Base-by-base conservation (phyloP, 2,888 invertebrate species). In the Drosophila fulvimacula region DNA sequence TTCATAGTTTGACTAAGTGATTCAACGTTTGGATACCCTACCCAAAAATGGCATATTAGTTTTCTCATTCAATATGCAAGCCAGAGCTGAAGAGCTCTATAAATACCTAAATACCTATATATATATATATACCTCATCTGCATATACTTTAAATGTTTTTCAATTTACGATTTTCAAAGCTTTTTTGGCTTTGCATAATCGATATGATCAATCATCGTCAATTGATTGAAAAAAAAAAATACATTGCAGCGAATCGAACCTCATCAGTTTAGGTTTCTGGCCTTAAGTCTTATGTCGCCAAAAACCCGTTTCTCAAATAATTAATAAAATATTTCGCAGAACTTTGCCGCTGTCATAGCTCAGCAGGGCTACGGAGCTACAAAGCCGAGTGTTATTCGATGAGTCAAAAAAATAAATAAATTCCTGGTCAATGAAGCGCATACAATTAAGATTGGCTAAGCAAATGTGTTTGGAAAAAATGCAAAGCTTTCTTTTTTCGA, bases 1-100 rank as follows among this genome's bases (percentile, higher is more conserved):
- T 30, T 55, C 32, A 51, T 48, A 42, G 57, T 56, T 78, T 67
- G 19, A n/a, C 36, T 27, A 42, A 61, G 46, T 74, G 74, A 73
- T 52, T 74, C 74, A 78, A 68, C 78, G 11, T 10, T 41, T 69
- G 24, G 49, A 36, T 34, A 53, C 60, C 30, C 30, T 55, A 1
- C 1, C 41, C 10, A 32, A 6, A 34, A 52, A 38, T n/a, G 36
- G n/a, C 36, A 24, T 27, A n/a, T 17, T 10, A 6, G n/a, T 21
- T 52, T n/a, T 3, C 9, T 5, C 21, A 11, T 36, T 9, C 0
- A n/a, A 9, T 21, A 15, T 36, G 34, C 19, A 13, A 32, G 11
- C 11, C 2, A 19, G 11, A 19, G 19, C 19, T 11, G 41, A 15
- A 11, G 39, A 10, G 7, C 3, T 21, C 10, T 13, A 34, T 17